Evolutionary conservation across 1,140 invertebrate genomes (phyloP), one percentile per base, ranked within the genome.

Genomic region (Zaprionus inermis): DNA sequence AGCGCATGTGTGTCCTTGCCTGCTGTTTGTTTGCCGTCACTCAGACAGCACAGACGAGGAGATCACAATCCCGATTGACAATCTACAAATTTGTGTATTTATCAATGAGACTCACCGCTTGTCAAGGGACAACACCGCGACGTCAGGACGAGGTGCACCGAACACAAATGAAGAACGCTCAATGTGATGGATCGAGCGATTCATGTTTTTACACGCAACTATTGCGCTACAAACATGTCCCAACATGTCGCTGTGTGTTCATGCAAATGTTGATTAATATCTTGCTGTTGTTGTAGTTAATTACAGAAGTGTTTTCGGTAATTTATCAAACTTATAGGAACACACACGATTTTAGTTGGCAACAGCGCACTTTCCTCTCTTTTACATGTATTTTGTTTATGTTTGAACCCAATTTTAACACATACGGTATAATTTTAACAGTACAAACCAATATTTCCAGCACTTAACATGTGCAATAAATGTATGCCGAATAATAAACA

Each of bases 41-140:
- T 24, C 66, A 67, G 64, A 56, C 69, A 78, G 44, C 56, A 49
- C 34, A 52, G 34, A 16, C 38, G n/a, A 16, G 7, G n/a, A 44
- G 66, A 67, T 81, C 71, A 71, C 36, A 61, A 72, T 64, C 77
- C 74, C 76, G 84, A 88, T 90, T 88, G 84, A 88, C 84, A 88
- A 78, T 80, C 58, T 78, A 88, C 84, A 89, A 88, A 88, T 88
- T 89, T 89, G 77, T 83, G 78, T 77, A 89, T 88, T 88, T 84
- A 89, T 88, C 84, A 88, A 88, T 89, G 80, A 72, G 68, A 86
- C 51, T 73, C 49, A 38, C 41, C 49, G 61, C 61, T 36, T 74
- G 59, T 58, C 58, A 63, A 41, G 28, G 10, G 46, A 70, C 59
- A 70, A 64, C 66, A 72, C 61, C 55, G 69, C 69, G 52, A 67